Percentiles rank a stretch among this genome's conserved stretches.
These are phyloP conservation scores for Callinectes sapidus DNA, from an alignment of 2,888 invertebrate species.

Conservation along the genomic window DNA sequence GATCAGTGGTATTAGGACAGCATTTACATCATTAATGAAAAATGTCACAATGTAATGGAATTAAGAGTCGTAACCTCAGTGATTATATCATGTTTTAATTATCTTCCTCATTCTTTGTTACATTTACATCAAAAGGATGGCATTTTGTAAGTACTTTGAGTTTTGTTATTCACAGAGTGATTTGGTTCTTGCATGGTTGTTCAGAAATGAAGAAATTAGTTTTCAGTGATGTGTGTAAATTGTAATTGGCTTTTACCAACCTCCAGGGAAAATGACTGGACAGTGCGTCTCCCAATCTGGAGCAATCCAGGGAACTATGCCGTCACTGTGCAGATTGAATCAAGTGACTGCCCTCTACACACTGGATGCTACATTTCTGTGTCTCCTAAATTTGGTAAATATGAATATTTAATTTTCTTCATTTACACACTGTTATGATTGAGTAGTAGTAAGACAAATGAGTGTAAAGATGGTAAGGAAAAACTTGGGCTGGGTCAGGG, in stretches of 20 bases:
- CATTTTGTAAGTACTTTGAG: not conserved
- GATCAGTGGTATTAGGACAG: not conserved
- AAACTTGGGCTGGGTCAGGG: too few relatives aligned
- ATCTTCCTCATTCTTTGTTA: not conserved
- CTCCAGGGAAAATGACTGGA: not conserved
- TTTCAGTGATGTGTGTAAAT: not conserved
- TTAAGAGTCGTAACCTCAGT: not conserved
- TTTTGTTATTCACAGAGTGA: not conserved
- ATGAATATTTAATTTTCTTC: not conserved
- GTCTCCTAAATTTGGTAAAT: conserved; percentile 44
- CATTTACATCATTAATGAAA: not conserved
- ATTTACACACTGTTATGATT: too few relatives aligned
- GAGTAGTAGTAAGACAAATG: too few relatives aligned
- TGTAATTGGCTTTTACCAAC: not conserved
- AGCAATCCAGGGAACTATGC: conserved; percentile 41
- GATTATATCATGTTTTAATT: not conserved
- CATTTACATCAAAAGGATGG: conserved; percentile 4
- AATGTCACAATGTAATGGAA: not conserved
- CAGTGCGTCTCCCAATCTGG: conserved; percentile 18
- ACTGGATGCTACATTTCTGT: conserved; percentile 35
- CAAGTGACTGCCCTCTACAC: conserved; percentile 3
- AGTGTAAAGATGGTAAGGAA: too few relatives aligned
- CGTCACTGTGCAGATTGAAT: conserved; percentile 42
- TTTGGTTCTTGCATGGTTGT: not conserved
- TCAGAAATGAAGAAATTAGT: not conserved